Conservation (phyloP, 2,888 invertebrate species). For the Poecilus cupreus region DNA sequence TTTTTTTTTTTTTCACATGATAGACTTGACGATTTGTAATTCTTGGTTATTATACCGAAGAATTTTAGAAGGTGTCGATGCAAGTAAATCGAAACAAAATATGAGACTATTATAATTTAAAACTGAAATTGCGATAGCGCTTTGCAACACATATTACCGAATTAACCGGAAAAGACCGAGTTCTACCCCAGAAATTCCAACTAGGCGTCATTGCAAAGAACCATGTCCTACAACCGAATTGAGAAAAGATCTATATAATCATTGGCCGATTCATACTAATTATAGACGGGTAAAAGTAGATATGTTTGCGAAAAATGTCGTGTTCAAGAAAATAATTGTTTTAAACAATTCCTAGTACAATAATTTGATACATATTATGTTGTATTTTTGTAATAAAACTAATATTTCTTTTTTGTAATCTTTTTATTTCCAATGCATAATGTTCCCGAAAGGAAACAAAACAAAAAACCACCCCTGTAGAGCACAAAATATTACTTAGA, state of each 20-base stretch:
- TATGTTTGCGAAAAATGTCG: background rate
- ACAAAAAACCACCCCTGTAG: background rate
- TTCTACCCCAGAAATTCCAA: background rate
- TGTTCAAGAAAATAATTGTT: no score
- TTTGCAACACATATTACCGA: background rate
- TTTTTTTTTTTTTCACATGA: constrained; percentile 66
- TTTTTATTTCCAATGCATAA: background rate
- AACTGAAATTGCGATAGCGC: background rate
- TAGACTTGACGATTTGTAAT: constrained; percentile 60
- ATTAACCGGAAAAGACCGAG: background rate
- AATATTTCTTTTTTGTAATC: no score
- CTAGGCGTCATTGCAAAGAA: background rate
- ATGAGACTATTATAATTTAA: background rate
- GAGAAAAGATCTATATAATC: background rate
- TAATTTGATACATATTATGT: no score
- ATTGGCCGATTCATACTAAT: background rate
- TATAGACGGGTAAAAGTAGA: background rate
- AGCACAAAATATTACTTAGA: background rate
- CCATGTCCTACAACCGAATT: background rate
- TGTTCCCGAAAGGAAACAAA: background rate
- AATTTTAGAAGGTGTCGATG: background rate
- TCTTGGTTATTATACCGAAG: constrained; percentile 57
- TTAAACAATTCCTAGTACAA: no score
- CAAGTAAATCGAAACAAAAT: background rate
- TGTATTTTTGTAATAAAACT: no score